Conservation (phyloP, 1,140 invertebrate species). For the Atta texana region DNA sequence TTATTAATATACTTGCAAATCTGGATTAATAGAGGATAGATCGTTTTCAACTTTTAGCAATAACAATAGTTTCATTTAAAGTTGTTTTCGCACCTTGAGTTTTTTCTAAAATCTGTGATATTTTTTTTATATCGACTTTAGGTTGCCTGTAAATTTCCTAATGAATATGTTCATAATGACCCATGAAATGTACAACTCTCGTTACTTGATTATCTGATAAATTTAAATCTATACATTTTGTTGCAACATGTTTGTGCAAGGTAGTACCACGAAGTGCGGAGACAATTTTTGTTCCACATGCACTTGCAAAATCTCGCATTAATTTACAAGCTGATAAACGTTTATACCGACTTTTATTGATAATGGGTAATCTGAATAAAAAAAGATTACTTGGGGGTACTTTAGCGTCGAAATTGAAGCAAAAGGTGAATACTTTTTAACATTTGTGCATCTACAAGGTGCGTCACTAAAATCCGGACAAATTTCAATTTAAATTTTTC, state of each 20-base stretch:
- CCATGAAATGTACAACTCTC: neutral
- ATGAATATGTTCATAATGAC: neutral
- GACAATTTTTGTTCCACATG: neutral
- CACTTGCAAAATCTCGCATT: neutral
- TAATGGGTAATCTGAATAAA: neutral
- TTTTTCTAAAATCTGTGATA: neutral
- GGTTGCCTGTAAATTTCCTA: neutral
- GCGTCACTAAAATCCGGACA: too few species aligned
- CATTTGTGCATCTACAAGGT: neutral
- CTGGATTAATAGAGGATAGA: neutral
- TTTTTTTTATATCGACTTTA: neutral
- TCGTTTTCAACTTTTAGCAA: neutral
- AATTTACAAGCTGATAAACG: neutral
- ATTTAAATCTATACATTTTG: slow-evolving; percentile 2
- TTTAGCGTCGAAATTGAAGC: neutral
- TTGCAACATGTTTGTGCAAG: slow-evolving; percentile 5
- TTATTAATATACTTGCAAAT: neutral
- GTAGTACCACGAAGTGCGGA: neutral
- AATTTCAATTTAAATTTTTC: too few species aligned
- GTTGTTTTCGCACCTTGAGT: neutral
- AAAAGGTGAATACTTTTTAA: neutral
- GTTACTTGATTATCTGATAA: neutral
- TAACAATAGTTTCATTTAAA: neutral
- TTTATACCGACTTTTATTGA: neutral
- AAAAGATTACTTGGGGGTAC: neutral